Evolutionary conservation across 1,140 invertebrate species (phyloP), one percentile per base, ranked within the genome.

Genomic region (Listronotus oregonensis): DNA sequence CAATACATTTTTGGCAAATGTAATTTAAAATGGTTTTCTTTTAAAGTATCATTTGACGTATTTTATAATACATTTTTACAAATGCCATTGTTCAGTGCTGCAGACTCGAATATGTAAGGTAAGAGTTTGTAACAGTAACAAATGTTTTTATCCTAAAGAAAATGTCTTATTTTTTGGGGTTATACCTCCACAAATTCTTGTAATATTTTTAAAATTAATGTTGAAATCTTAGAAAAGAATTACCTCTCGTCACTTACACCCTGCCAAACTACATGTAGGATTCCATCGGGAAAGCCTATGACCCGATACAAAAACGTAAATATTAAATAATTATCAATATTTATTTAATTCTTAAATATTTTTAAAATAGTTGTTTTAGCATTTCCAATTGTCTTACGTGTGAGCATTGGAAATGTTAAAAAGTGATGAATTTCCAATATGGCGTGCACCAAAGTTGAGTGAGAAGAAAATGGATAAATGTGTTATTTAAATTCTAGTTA

Each of bases 401-500:
- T 39, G 14, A 34, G 7, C n/a, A 42, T 57, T 50, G 32, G 43
- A 64, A 56, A 55, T 63, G 31, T 46, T 14, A 34, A 44, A 31
- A 46, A 32, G 17, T 51, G 32, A 39, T 42, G n/a, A 70, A 67
- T 62, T 49, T 42, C 31, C 32, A 39, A 49, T 21, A 27, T 34
- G 44, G 43, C 44, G 32, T 61, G 69, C 71, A 72, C 71, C 69
- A 72, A 74, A 72, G 67, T 72, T 66, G 72, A 74, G 68, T 74
- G 71, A 72, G 68, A 71, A 62, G 57, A 67, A 61, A 10, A 14
- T 14, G 55, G 46, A 39, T 64, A 58, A 67, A 73, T 71, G 67
- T 74, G 72, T 74, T 71, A 67, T 46, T 44, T 63, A 57, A n/a
- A 44, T 43, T 57, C 15, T 49, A 59, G 51, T 70, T 63, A 17